Percentiles rank a stretch among this genome's conserved stretches.
phyloP scores from a whole-genome alignment of 2,888 invertebrate genomes.

The Trypoxylon attenuatum region DNA sequence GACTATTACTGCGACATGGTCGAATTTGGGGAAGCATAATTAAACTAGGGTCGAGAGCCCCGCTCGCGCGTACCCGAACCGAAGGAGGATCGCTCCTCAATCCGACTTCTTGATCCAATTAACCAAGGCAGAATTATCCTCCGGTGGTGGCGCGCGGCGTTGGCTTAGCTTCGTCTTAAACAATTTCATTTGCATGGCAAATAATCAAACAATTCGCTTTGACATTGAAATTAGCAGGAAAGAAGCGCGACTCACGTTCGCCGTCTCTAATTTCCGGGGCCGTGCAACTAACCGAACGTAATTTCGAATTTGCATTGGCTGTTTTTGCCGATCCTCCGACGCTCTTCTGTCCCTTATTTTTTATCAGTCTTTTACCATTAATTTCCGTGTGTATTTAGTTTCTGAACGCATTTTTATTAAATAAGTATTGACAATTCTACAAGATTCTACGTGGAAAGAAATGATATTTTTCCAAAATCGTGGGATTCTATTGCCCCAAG shows the following conservation, averaged over 20 bases:
- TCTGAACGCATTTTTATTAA: no score
- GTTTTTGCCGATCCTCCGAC: not conserved
- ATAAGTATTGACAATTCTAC: not conserved
- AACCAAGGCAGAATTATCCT: conserved; percentile 70
- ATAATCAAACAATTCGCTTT: conserved; percentile 74
- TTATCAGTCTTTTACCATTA: no score
- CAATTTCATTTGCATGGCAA: conserved; percentile 73
- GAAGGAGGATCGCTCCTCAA: conserved; percentile 66
- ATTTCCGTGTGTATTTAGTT: no score
- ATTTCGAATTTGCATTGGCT: conserved; percentile 56
- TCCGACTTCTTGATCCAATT: conserved; percentile 74
- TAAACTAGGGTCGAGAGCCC: conserved; percentile 63
- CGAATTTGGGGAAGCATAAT: conserved; percentile 66
- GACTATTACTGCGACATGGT: conserved; percentile 65
- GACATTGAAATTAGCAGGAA: conserved; percentile 70
- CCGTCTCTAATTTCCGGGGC: conserved; percentile 63
- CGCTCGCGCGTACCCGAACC: no score
- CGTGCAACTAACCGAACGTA: conserved; percentile 61
- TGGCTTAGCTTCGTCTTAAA: conserved; percentile 63
- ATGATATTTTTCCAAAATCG: not conserved
- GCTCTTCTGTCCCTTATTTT: not conserved
- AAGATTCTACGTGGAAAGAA: not conserved
- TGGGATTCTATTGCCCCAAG: no score
- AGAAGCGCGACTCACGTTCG: conserved; percentile 37
- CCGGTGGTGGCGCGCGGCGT: conserved; percentile 43